Percentiles rank a stretch among this genome's conserved stretches.
Evolutionary conservation across 1,140 invertebrate species (phyloP).

Genomic region (Achatina immaculata): DNA sequence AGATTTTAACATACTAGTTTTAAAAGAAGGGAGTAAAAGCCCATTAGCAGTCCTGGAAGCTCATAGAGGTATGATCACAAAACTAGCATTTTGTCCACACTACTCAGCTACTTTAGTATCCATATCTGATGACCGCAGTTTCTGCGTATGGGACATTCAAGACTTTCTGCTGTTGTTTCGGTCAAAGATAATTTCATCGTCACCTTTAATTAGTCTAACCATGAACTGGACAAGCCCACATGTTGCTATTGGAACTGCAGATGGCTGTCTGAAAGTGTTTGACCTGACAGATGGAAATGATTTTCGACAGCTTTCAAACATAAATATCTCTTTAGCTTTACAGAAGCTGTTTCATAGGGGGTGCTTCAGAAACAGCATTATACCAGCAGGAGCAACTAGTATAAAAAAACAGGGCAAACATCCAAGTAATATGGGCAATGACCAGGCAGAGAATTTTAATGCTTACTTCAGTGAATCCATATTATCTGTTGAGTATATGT

Average conservation of each 20-base stretch:
- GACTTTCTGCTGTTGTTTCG: conserved; percentile 58
- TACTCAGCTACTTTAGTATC: conserved; percentile 65
- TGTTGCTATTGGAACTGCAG: conserved; percentile 62
- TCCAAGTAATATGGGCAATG: neutral
- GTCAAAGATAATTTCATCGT: conserved; percentile 61
- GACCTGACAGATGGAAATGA: conserved; percentile 66
- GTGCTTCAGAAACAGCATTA: neutral
- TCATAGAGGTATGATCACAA: conserved; percentile 59
- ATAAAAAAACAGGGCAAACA: neutral
- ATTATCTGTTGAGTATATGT: conserved; percentile 42
- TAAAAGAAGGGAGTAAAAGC: conserved; percentile 28
- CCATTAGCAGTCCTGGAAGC: conserved; percentile 57
- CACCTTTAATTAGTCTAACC: conserved; percentile 61
- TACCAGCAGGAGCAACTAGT: neutral
- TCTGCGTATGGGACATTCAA: conserved; percentile 66
- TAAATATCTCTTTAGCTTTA: conserved; percentile 47
- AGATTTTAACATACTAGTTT: conserved; percentile 43
- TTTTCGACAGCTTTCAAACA: conserved; percentile 63
- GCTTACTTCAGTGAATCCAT: conserved; percentile 41
- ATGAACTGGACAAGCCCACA: conserved; percentile 62
- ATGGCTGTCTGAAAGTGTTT: conserved; percentile 64
- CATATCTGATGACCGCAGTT: conserved; percentile 66
- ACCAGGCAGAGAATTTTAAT: conserved; percentile 24
- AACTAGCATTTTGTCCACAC: conserved; percentile 66
- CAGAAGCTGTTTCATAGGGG: neutral